Evolutionary conservation across 2,888 invertebrate species (phyloP), one percentile per base, ranked within the genome.

Genomic region (Rhingia campestris): DNA sequence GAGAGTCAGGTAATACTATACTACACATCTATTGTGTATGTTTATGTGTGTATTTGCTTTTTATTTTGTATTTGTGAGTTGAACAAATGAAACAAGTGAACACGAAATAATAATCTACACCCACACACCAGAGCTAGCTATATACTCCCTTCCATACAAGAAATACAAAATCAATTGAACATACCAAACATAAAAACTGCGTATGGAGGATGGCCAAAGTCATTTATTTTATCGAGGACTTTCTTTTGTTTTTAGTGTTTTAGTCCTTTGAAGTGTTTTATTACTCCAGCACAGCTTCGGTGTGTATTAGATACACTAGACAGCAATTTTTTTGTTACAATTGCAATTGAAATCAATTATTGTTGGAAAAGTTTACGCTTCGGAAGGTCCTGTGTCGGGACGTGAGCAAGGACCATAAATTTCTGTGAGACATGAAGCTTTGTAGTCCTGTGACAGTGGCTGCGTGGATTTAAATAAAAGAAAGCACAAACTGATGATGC

Each of bases 1-100:
- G 91, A 91, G 86, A 91, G 91, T 86, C 91, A 91, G 91, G 92
- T 92, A 87, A 89, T 88, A 12, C 30, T 39, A 35, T 45, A 33
- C n/a, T 7, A 39, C 10, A 35, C 4, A 12, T 69, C 0, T 35
- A 12, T 7, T n/a, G 33, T 39, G 22, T 10, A 22, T 14, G 22
- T 45, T 47, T 41, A 12, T 37, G 6, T 3, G n/a, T 0, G 14
- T 6, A 30, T 61, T 47, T 39, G 7, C 14, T 22, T 41, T 43
- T 39, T 51, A 10, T 32, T 54, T 47, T 43, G 32, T 73, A 49
- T 37, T 4, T 58, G 61, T 70, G 22, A 43, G 77, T 72, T 72
- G 12, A 59, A 51, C 56, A 63, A 63, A 64, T 30, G 22, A 39
- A 64, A 63, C 59, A 41, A 43, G 58, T 37, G 54, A 37, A 54